Conservation (phyloP, 2,888 invertebrate genomes). For the Meteorus colon region DNA sequence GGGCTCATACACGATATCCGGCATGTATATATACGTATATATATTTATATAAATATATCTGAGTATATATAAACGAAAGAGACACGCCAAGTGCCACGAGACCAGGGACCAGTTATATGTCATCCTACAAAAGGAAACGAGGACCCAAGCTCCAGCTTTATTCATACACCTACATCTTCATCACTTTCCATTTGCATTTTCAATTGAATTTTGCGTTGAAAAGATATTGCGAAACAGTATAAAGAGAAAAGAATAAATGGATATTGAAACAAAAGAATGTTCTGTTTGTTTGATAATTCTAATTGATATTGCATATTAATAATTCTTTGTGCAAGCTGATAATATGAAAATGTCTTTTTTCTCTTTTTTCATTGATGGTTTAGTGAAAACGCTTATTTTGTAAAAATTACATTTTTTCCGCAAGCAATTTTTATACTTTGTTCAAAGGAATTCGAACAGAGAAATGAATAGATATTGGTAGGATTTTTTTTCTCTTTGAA, state of each 20-base stretch:
- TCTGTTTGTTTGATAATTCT: too few species aligned
- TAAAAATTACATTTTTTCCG: too few species aligned
- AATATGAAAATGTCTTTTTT: too few species aligned
- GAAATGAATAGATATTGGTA: too few species aligned
- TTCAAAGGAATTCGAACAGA: too few species aligned
- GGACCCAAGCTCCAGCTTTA: background rate
- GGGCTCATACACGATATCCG: background rate
- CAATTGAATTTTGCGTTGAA: background rate
- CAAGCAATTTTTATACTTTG: too few species aligned
- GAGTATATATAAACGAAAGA: background rate
- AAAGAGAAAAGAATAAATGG: background rate
- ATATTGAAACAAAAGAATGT: too few species aligned
- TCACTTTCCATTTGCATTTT: background rate
- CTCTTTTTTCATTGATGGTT: too few species aligned
- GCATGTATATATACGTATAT: background rate
- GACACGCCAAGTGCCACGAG: constrained; percentile 18
- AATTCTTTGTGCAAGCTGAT: too few species aligned
- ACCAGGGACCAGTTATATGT: constrained; percentile 1
- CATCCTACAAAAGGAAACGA: background rate
- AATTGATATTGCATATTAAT: too few species aligned
- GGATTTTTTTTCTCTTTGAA: too few species aligned
- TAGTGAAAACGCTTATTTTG: too few species aligned
- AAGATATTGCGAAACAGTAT: background rate
- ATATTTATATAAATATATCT: constrained; percentile 7
- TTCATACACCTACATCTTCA: constrained; percentile 14